A percentile compares a stretch with the other conserved stretches of the same genome.
phyloP scores from a whole-genome alignment of 2,113 vertebrate genomes.

The Stictonetta naevosa region DNA sequence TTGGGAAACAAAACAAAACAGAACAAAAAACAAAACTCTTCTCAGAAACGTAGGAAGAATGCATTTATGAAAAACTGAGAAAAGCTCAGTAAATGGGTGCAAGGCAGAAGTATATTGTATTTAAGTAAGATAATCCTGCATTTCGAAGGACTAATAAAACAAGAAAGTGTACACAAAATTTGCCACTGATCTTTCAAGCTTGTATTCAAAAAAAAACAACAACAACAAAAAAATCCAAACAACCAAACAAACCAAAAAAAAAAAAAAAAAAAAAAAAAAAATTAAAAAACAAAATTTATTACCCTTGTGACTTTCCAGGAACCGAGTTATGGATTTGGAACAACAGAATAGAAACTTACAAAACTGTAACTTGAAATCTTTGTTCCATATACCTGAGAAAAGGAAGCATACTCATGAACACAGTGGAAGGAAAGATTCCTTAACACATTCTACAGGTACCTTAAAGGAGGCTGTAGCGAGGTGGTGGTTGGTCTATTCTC shows the following conservation, averaged over 20 bases:
- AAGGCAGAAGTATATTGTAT: neutral
- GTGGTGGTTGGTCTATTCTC: no score
- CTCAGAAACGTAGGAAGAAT: neutral
- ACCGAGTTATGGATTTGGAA: neutral
- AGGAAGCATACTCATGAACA: neutral
- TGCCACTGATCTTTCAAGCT: neutral
- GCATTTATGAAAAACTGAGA: neutral
- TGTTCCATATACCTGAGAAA: neutral
- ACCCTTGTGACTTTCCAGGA: neutral
- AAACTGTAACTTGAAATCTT: neutral
- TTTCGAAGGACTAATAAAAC: neutral
- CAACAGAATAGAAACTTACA: neutral
- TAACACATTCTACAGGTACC: no score
- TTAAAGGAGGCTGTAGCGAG: no score
- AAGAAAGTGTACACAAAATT: neutral
- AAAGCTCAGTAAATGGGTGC: neutral
- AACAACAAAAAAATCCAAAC: neutral
- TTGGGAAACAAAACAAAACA: neutral
- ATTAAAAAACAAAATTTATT: neutral
- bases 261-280: no score
- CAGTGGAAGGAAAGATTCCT: neutral
- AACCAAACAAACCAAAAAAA: neutral
- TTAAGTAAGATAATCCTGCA: neutral
- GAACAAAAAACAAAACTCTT: neutral
- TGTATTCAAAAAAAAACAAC: rapidly evolving